phyloP scores from a whole-genome alignment of 2,113 vertebrate genomes.

The Lontra canadensis region DNA sequence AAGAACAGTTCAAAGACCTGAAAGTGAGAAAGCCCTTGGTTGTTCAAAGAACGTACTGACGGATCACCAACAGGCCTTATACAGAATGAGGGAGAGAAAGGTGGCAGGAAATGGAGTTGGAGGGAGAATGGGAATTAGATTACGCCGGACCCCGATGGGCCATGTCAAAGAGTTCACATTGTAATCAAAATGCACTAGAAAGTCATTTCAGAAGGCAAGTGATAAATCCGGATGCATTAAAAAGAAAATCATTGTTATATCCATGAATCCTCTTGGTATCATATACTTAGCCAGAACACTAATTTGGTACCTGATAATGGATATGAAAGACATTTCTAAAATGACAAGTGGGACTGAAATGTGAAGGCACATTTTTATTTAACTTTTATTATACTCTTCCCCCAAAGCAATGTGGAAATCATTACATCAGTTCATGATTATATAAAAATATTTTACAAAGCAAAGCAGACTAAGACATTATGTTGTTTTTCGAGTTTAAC shows the following conservation, averaged over 20 bases:
- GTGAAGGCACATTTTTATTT: neutral
- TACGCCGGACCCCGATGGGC: accelerated
- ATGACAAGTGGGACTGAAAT: neutral
- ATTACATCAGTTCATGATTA: neutral
- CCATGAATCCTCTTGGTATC: neutral
- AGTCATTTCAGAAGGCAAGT: neutral
- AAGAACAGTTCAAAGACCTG: neutral
- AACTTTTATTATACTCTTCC: neutral
- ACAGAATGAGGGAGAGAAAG: neutral
- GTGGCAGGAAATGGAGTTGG: neutral
- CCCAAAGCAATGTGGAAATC: neutral
- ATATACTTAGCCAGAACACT: neutral
- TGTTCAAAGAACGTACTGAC: neutral
- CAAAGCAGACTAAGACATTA: constrained; percentile 36
- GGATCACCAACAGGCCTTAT: neutral
- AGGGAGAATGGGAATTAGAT: neutral
- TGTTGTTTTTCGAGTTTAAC: neutral
- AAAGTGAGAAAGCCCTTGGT: neutral
- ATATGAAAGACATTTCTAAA: neutral
- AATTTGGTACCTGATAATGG: neutral
- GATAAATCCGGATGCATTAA: neutral
- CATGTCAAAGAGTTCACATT: neutral
- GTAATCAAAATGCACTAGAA: neutral
- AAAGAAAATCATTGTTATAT: neutral
- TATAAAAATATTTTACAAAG: constrained; percentile 35